Evolutionary conservation across 2,113 vertebrate species (phyloP).

Genomic region (Agapornis roseicollis): DNA sequence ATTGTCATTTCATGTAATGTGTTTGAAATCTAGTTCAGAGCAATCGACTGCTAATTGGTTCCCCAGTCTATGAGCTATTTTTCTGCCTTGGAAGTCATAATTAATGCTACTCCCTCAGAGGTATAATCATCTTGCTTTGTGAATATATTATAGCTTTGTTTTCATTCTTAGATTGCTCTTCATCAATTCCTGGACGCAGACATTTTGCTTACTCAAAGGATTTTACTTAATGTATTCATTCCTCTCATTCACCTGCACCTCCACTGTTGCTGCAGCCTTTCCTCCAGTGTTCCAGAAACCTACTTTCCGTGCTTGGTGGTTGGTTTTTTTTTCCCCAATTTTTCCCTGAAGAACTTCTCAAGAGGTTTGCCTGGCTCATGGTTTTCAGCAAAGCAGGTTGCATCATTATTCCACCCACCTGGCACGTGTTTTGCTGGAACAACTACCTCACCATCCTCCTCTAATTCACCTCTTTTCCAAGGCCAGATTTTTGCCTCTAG

Average conservation of each 20-base stretch:
- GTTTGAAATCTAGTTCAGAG: slow-evolving; percentile 61
- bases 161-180: slow-evolving; percentile 46
- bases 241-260: slow-evolving; percentile 9
- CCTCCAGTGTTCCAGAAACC: slow-evolving; percentile 39
- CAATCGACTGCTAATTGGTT: slow-evolving; percentile 50
- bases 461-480: not conserved
- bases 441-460: not conserved
- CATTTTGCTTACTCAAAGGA: slow-evolving; percentile 45
- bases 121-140: slow-evolving; percentile 49
- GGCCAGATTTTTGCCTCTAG: not conserved
- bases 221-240: slow-evolving; percentile 14
- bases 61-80: slow-evolving; percentile 44
- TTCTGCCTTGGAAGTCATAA: slow-evolving; percentile 54
- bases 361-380: not conserved
- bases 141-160: slow-evolving; percentile 58
- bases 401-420: not conserved
- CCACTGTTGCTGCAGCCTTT: slow-evolving; percentile 1
- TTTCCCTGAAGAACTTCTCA: not conserved
- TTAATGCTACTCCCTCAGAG: slow-evolving; percentile 36
- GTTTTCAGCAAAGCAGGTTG: not conserved
- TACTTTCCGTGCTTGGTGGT: not conserved
- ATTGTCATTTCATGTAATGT: slow-evolving; percentile 41
- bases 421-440: not conserved
- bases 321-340: not conserved
- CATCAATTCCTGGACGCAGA: slow-evolving; percentile 28